Percentiles rank a stretch among this genome's conserved stretches.
phyloP scores from a whole-genome alignment of 1,140 invertebrate genomes.

The Mamestra configurata region DNA sequence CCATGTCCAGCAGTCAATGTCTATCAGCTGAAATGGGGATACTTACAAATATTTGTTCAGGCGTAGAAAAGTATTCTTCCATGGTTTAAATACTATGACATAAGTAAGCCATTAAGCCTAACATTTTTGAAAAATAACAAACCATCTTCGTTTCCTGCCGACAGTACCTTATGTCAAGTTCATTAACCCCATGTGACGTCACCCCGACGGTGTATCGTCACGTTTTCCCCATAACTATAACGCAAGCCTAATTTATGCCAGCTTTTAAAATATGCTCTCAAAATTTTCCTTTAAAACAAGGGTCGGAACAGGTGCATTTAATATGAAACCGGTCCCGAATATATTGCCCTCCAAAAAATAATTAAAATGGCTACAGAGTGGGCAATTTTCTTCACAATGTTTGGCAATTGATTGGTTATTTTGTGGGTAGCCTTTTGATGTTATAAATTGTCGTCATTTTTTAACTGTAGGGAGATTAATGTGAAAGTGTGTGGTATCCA shows the following conservation, averaged over 20 bases:
- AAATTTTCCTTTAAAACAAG: neutral
- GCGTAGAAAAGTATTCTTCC: too few species aligned
- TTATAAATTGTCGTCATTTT: neutral
- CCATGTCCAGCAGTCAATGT: too few species aligned
- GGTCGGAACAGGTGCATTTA: constrained; percentile 9
- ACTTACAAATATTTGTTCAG: too few species aligned
- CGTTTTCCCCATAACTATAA: constrained; percentile 35
- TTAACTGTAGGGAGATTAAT: too few species aligned
- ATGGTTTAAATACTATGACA: too few species aligned
- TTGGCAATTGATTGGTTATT: neutral
- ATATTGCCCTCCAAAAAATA: neutral
- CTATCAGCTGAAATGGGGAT: too few species aligned
- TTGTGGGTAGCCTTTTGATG: neutral
- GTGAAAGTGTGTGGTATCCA: too few species aligned
- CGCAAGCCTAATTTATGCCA: constrained; percentile 26
- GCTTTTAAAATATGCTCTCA: constrained; percentile 19
- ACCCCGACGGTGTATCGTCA: constrained; percentile 42
- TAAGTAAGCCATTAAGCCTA: too few species aligned
- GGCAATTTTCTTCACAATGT: neutral
- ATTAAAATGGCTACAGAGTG: constrained; percentile 1
- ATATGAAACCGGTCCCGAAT: constrained; percentile 2
- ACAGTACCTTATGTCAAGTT: constrained; percentile 51
- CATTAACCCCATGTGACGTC: constrained; percentile 53
- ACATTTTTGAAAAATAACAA: neutral
- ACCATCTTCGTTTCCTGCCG: constrained; percentile 20